These are phyloP conservation scores for Dichetophora obliterata DNA, from an alignment of 2,888 invertebrate genomes.

Conservation along the genomic window DNA sequence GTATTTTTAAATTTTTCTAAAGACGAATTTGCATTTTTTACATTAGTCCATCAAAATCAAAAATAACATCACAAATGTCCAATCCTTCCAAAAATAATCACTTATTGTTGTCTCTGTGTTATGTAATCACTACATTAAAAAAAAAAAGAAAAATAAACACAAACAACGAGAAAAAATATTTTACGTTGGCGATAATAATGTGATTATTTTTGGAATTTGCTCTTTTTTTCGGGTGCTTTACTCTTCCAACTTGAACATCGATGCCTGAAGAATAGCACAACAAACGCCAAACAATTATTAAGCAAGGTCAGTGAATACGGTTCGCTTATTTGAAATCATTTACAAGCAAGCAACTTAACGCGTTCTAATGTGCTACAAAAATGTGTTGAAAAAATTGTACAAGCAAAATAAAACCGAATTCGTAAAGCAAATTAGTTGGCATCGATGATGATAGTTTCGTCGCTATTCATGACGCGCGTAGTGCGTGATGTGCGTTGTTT, in stretches of 20 bases:
- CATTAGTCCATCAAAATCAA: no score
- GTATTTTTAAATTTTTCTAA: no score
- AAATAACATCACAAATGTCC: no score
- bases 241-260: background rate
- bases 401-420: background rate
- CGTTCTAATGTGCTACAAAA: background rate
- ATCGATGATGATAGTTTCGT: background rate
- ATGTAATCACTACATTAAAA: no score
- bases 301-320: slow-evolving; percentile 57
- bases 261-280: slow-evolving; percentile 34
- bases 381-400: no score
- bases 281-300: slow-evolving; percentile 43
- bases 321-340: slow-evolving; percentile 4
- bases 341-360: slow-evolving; percentile 42
- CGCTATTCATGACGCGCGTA: background rate
- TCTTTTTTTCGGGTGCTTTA: slow-evolving; percentile 38
- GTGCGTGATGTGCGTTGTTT: background rate
- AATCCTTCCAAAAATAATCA: no score
- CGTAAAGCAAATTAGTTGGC: background rate
- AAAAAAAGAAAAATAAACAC: background rate
- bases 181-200: slow-evolving; percentile 48
- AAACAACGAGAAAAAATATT: background rate
- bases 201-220: slow-evolving; percentile 53
- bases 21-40: no score
- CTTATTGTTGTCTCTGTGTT: no score